A percentile compares a stretch with the other conserved stretches of the same genome.
Evolutionary conservation across 2,888 invertebrate genomes (phyloP).

Genomic region (Tanytarsus gracilentus): DNA sequence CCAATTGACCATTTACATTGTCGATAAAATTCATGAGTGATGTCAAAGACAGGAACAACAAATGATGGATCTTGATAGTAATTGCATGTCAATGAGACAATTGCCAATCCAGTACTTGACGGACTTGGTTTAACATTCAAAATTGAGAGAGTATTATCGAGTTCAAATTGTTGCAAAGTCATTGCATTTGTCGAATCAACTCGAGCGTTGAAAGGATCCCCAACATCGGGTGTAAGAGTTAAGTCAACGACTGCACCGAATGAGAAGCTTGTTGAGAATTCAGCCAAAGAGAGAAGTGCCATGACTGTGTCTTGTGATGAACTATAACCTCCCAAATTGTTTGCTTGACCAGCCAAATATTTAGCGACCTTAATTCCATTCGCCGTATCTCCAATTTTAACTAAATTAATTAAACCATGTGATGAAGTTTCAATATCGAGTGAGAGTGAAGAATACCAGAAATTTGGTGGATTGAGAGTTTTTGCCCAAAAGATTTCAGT

Average conservation of each 20-base stretch:
- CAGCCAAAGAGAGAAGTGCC: neutral
- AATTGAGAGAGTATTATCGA: neutral
- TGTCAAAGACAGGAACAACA: neutral
- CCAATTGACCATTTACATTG: neutral
- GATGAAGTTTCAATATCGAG: neutral
- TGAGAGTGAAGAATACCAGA: neutral
- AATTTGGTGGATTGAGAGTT: neutral
- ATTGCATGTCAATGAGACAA: constrained; percentile 9
- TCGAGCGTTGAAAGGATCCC: neutral
- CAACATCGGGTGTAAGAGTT: neutral
- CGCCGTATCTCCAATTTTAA: no score
- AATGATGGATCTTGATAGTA: constrained; percentile 8
- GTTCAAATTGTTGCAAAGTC: neutral
- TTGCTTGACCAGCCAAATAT: neutral
- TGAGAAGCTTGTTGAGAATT: neutral
- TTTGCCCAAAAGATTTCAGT: neutral
- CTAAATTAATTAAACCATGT: neutral
- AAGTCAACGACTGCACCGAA: neutral
- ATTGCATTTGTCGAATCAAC: neutral
- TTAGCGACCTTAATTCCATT: neutral
- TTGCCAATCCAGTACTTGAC: neutral
- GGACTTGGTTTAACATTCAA: neutral
- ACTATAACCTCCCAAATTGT: neutral
- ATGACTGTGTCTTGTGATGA: constrained; percentile 3
- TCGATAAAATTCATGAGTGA: neutral